phyloP scores from a whole-genome alignment of 2,113 vertebrate species.

The Saiga tatarica region DNA sequence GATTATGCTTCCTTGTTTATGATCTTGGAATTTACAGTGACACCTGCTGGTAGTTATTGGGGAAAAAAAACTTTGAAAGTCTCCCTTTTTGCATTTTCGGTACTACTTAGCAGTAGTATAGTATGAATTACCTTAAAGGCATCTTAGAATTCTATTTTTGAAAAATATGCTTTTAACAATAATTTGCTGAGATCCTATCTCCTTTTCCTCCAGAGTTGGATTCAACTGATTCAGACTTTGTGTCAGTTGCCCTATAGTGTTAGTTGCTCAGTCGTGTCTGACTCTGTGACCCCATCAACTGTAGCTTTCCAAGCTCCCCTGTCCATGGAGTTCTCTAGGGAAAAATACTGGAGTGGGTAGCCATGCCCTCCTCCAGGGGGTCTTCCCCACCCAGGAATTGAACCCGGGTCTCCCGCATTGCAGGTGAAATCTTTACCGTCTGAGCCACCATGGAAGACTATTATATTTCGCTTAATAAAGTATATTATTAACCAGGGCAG shows the following conservation, averaged over 20 bases:
- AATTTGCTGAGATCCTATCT: not conserved
- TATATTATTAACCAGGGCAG: not conserved
- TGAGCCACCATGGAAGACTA: not conserved
- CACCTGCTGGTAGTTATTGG: constrained; percentile 78
- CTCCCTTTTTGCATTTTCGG: not conserved
- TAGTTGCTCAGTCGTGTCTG: not conserved
- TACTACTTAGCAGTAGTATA: not conserved
- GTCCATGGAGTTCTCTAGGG: not conserved
- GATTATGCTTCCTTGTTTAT: not conserved
- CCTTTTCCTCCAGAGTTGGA: not conserved
- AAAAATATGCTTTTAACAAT: not conserved
- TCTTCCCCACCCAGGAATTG: not conserved
- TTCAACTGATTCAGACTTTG: not conserved
- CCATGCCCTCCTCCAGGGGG: not conserved
- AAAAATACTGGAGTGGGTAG: not conserved
- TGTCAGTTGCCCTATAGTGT: not conserved
- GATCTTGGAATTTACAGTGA: constrained; percentile 75
- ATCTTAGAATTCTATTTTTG: not conserved
- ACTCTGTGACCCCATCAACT: not conserved
- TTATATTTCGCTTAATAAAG: not conserved
- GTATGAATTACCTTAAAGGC: not conserved
- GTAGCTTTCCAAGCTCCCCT: not conserved
- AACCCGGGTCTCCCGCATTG: not conserved
- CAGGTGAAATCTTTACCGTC: not conserved
- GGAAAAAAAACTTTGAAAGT: not conserved